phyloP scores from a whole-genome alignment of 30 jellyfish, hydroid and myxozoan species.

The Aurelia sp. region DNA sequence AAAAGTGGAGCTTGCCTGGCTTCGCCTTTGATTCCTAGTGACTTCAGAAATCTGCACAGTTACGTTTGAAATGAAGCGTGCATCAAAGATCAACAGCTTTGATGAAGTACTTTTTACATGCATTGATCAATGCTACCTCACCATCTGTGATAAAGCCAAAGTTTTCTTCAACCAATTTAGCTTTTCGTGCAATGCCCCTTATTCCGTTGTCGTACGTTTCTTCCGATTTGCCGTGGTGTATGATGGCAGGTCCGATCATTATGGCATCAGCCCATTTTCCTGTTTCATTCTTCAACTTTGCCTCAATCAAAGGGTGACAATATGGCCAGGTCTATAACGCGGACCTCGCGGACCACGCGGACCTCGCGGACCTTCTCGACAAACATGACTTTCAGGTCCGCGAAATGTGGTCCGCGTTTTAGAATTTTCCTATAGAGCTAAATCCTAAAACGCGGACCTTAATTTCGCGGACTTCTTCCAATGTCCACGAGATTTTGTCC shows the following conservation, averaged over 20 bases:
- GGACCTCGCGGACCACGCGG: too few relatives aligned
- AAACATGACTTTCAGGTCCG: too few relatives aligned
- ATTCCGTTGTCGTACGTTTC: constrained; percentile 14
- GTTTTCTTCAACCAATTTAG: neutral
- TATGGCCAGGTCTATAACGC: too few relatives aligned
- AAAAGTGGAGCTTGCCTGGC: neutral
- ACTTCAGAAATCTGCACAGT: constrained; percentile 8
- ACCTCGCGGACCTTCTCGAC: too few relatives aligned
- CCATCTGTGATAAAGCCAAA: constrained; percentile 39
- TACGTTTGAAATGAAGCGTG: constrained; percentile 7
- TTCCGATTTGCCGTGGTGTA: constrained; percentile 6
- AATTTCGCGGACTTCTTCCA: too few relatives aligned
- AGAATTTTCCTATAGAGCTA: too few relatives aligned
- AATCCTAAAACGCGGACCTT: too few relatives aligned
- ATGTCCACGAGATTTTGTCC: too few relatives aligned
- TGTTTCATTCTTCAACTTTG: neutral
- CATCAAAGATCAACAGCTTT: constrained; percentile 19
- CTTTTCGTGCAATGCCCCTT: constrained; percentile 16
- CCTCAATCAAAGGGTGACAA: neutral
- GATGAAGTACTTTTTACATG: constrained; percentile 5
- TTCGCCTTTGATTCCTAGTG: constrained; percentile 16
- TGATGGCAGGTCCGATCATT: constrained; percentile 15
- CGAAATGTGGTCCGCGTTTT: too few relatives aligned
- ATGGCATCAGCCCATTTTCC: constrained; percentile 2
- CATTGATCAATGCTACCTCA: constrained; percentile 11